Conservation (phyloP, 2,888 invertebrate genomes). For the Opisthograptis luteolata region DNA sequence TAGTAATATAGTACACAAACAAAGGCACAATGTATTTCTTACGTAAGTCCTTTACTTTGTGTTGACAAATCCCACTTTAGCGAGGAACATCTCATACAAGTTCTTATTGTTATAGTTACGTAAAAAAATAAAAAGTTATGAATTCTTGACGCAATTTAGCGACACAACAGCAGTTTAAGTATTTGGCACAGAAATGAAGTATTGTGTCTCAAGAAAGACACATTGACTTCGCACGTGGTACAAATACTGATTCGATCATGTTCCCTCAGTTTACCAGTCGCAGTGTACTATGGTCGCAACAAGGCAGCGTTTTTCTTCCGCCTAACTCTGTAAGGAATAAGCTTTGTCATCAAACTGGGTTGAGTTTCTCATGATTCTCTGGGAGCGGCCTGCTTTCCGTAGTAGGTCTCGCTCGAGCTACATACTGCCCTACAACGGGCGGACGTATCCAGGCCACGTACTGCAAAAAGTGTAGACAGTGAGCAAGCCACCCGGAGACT, state of each 20-base stretch:
- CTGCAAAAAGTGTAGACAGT: slow-evolving; percentile 60
- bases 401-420: slow-evolving; percentile 51
- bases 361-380: slow-evolving; percentile 69
- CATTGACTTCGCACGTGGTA: slow-evolving; percentile 2
- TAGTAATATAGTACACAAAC: slow-evolving; percentile 25
- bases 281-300: slow-evolving; percentile 30
- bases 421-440: slow-evolving; percentile 66
- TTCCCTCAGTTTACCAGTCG: too few relatives aligned
- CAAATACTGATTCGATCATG: slow-evolving; percentile 8
- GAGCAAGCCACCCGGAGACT: slow-evolving; percentile 60
- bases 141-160: slow-evolving; percentile 20
- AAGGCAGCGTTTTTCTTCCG: slow-evolving; percentile 38
- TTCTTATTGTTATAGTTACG: slow-evolving; percentile 25
- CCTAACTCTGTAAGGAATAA: slow-evolving; percentile 39
- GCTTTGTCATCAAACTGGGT: slow-evolving; percentile 45
- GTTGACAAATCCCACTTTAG: slow-evolving; percentile 35
- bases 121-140: slow-evolving; percentile 25
- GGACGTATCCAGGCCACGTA: slow-evolving; percentile 63
- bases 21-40: slow-evolving; percentile 34
- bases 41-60: slow-evolving; percentile 29
- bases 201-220: slow-evolving; percentile 11
- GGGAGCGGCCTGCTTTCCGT: slow-evolving; percentile 70
- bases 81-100: slow-evolving; percentile 25
- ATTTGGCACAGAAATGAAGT: slow-evolving; percentile 17
- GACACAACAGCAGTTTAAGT: slow-evolving; percentile 1